A percentile compares a stretch with the other conserved stretches of the same genome.
These are phyloP conservation scores for Oreochromis mossambicus DNA, from an alignment of 2,797 vertebrate species.

Conservation along the genomic window DNA sequence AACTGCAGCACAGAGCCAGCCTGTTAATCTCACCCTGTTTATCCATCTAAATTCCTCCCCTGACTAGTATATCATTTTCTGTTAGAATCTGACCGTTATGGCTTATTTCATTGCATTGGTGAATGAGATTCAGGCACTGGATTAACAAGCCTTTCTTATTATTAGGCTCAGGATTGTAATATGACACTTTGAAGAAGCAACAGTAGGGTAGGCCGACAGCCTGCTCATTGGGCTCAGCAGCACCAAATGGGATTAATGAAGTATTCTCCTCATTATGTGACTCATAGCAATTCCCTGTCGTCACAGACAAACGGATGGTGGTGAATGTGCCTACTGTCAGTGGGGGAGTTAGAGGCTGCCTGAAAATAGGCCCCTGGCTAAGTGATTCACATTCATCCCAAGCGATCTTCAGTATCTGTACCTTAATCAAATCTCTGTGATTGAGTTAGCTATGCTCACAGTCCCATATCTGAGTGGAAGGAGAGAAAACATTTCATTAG, in stretches of 20 bases:
- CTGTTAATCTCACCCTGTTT: conserved; percentile 69
- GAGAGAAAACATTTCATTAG: conserved; percentile 46
- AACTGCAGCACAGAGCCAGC: conserved; percentile 50
- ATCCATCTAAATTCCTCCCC: conserved; percentile 56
- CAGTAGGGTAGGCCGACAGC: conserved; percentile 52
- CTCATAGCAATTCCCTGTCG: conserved; percentile 54
- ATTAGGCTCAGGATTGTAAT: conserved; percentile 28
- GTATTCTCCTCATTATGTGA: conserved; percentile 67
- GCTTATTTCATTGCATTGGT: conserved; percentile 31
- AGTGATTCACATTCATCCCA: conserved; percentile 63
- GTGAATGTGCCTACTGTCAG: conserved; percentile 58
- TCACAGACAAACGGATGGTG: conserved; percentile 52
- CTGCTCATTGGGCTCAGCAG: conserved; percentile 49
- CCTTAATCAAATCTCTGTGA: conserved; percentile 64
- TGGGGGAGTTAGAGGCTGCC: conserved; percentile 47
- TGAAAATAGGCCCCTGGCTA: conserved; percentile 62
- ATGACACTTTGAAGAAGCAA: conserved; percentile 46
- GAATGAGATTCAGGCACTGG: background rate
- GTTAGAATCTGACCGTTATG: conserved; percentile 18
- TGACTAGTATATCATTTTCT: conserved; percentile 34
- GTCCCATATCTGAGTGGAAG: conserved; percentile 29
- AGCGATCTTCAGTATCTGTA: conserved; percentile 48
- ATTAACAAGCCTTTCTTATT: conserved; percentile 30
- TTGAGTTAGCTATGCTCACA: conserved; percentile 49
- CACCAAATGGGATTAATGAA: conserved; percentile 67